Percentiles rank a stretch among this genome's conserved stretches.
Conservation (phyloP, 2,888 invertebrate species). For the Sussaba pulchella region DNA sequence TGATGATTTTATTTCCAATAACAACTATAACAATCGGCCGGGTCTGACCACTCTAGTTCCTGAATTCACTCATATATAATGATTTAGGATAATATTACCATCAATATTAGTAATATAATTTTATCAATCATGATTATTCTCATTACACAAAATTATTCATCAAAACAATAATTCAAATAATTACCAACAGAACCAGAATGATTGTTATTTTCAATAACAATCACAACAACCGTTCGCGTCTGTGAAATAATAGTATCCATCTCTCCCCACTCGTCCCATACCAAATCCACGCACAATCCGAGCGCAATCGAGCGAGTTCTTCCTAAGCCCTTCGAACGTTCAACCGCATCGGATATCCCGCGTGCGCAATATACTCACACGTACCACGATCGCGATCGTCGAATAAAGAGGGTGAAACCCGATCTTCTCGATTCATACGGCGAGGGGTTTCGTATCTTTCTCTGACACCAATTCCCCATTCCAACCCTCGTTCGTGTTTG, state of each 20-base stretch:
- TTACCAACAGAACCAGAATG: neutral
- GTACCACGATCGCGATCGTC: constrained; percentile 52
- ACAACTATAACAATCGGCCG: no score
- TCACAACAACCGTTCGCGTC: neutral
- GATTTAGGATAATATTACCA: no score
- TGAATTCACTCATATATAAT: no score
- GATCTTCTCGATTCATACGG: constrained; percentile 60
- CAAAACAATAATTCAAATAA: neutral
- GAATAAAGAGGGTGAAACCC: constrained; percentile 59
- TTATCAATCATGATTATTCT: no score
- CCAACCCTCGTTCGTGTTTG: constrained; percentile 62
- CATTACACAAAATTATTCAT: no score
- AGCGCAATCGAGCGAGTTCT: constrained; percentile 43
- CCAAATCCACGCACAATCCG: constrained; percentile 47
- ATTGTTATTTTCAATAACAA: neutral
- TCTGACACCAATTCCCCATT: constrained; percentile 29
- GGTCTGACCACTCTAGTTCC: no score
- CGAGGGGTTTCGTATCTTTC: neutral
- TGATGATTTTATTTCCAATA: no score
- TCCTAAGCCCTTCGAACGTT: constrained; percentile 52
- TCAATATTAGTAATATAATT: no score
- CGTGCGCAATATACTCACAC: neutral
- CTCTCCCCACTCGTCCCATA: constrained; percentile 14
- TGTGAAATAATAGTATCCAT: neutral
- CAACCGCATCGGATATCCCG: constrained; percentile 36